Evolutionary conservation across 2,888 invertebrate species (phyloP), one percentile per base, ranked within the genome.

Genomic region (Lissocephala sabroskyi): DNA sequence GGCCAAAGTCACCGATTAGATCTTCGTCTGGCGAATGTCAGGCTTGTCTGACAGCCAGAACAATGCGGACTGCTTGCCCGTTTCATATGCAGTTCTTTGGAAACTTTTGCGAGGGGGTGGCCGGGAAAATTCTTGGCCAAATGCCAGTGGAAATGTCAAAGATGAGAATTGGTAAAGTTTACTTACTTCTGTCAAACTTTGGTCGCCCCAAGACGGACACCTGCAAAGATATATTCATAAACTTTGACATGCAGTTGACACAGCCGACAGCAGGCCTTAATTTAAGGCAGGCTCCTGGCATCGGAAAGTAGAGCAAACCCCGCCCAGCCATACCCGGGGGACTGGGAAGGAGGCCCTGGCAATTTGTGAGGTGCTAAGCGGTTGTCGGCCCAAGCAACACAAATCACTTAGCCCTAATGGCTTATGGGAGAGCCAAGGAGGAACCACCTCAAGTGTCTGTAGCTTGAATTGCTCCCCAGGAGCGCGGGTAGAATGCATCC

Each of bases 321-420:
- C n/a, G n/a, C n/a, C n/a, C n/a, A n/a, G n/a, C 30, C 11, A 32
- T 32, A 32, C 30, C 30, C 23, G 23, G 23, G 23, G 23, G 23
- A 11, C 30, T n/a, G n/a, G n/a, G n/a, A 13, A 7, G 14, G 14
- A 35, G 33, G 13, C 2, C 13, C 35, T 56, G 54, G 57, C 73
- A 73, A 70, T 71, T 74, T 74, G 56, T 57, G 70, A 70, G 78
- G 75, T 71, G 76, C 62, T 56, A 56, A 63, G 32, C 41, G 54
- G 46, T 23, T 42, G 28, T 59, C 62, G 64, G 76, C 75, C 74
- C 71, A 70, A 73, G n/a, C n/a, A n/a, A n/a, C n/a, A 70, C 78
- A 79, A 76, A 79, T 81, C 79, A 81, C 79, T 80, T 80, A 80
- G 81, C 79, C 79, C 65, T 80, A 80, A 81, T 80, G 80, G 81